Evolutionary conservation across 2,888 invertebrate species (phyloP), one percentile per base, ranked within the genome.

Genomic region (Poecilobothrus nobilitatus): DNA sequence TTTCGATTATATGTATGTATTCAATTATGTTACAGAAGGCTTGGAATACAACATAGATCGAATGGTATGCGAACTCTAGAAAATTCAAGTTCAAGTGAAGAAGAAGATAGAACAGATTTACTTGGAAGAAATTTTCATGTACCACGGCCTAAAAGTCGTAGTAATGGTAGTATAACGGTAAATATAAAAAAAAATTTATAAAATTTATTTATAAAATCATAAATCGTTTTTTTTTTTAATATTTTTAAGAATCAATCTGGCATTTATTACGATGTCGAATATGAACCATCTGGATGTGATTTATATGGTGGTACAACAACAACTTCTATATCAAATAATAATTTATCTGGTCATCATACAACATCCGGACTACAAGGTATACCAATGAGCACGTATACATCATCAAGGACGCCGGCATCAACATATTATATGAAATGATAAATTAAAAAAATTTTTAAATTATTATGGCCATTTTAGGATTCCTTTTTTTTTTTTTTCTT

Each of bases 191-290:
- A 41, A 34, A 66, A 5, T 20, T 21, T 15, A 44, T 44, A 41
- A 9, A 2, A 8, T 1, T 18, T 37, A 63, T 21, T 65, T 9
- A 18, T n/a, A n/a, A n/a, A 69, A 21, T 21, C 3, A 12, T 6
- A n/a, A n/a, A n/a, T n/a, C n/a, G n/a, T 4, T 53, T 66, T 10
- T 41, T 71, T 74, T 72, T 72, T 68, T 74, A 84, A 41, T 37
- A 27, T 27, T 27, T 27, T 84, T 68, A 83, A 94, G 94, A 92
- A 93, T 81, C 93, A 93, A 84, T 92, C 90, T 74, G 92, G 92
- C 67, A 93, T 94, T 74, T 94, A 94, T 81, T 94, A 94, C 77
- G 94, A 94, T 77, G 92, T 94, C 37, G 94, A 94, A 73, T 93
- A 92, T 75, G 93, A 92, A 77, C 88, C 85, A 73, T 84, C 85